Conservation (phyloP, 1,140 invertebrate genomes). For the Sinella curviseta region DNA sequence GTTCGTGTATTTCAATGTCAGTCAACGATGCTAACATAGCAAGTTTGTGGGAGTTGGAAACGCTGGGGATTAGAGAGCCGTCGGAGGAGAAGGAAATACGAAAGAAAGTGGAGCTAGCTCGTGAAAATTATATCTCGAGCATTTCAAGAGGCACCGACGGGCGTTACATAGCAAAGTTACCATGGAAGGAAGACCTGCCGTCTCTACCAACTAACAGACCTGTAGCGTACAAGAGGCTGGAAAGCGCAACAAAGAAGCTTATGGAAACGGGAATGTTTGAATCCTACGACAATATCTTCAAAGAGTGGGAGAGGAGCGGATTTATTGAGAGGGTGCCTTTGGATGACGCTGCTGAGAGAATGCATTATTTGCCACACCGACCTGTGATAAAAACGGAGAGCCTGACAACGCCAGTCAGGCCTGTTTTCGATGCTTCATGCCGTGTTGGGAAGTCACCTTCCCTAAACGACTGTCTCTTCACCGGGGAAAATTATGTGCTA, state of each 20-base stretch:
- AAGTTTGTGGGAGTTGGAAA: conserved; percentile 52
- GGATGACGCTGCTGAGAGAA: background rate
- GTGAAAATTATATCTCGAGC: no score
- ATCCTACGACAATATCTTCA: conserved; percentile 36
- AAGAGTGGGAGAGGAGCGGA: conserved; percentile 42
- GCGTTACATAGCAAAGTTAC: no score
- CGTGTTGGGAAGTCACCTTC: conserved; percentile 45
- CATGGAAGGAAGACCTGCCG: no score
- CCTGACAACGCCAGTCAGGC: conserved; percentile 41
- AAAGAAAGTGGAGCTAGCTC: background rate
- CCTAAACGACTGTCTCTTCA: conserved; percentile 54
- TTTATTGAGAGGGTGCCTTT: conserved; percentile 37
- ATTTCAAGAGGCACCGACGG: conserved; percentile 6
- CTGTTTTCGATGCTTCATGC: conserved; percentile 48
- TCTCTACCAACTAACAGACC: conserved; percentile 25
- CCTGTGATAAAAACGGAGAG: conserved; percentile 30
- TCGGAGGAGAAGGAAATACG: conserved; percentile 9
- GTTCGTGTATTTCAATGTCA: background rate
- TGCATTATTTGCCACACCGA: conserved; percentile 34
- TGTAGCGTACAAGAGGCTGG: conserved; percentile 30
- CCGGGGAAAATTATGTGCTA: conserved; percentile 54
- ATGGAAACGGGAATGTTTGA: background rate
- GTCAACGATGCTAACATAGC: background rate
- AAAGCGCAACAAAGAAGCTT: conserved; percentile 34
- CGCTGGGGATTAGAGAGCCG: conserved; percentile 42